Percentiles rank a stretch among this genome's conserved stretches.
These are phyloP conservation scores for Apodemia hepburni DNA, from an alignment of 2,888 invertebrate species.

Conservation along the genomic window DNA sequence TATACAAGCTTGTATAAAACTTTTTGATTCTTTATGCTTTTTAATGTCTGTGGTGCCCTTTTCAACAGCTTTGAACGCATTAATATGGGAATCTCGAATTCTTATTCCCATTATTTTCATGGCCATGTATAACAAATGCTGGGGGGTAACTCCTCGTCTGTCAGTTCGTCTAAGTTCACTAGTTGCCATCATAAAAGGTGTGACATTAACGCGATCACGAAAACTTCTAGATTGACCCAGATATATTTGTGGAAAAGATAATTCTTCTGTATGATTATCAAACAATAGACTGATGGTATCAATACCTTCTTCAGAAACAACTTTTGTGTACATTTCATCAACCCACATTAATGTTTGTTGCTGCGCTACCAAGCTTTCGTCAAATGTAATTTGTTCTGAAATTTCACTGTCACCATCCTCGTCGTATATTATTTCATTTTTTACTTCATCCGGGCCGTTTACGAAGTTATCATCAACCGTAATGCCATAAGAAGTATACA, in stretches of 20 bases:
- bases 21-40: no score
- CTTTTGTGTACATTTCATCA: conserved; percentile 23
- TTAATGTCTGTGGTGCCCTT: no score
- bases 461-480: conserved; percentile 19
- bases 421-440: conserved; percentile 20
- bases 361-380: conserved; percentile 32
- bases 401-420: conserved; percentile 30
- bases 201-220: conserved; percentile 31
- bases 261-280: conserved; percentile 30
- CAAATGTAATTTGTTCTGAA: conserved; percentile 34
- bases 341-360: conserved; percentile 28
- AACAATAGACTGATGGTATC: conserved; percentile 23
- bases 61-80: no score
- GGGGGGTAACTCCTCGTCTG: conserved; percentile 40
- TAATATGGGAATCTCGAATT: no score
- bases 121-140: conserved; percentile 41
- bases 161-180: conserved; percentile 43
- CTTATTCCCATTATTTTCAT: conserved; percentile 39
- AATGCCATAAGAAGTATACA: conserved; percentile 32
- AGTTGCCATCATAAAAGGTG: conserved; percentile 39
- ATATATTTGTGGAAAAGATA: conserved; percentile 39
- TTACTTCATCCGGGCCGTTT: conserved; percentile 27
- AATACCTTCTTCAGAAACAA: conserved; percentile 20
- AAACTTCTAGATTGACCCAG: conserved; percentile 38
- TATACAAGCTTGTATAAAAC: no score